Evolutionary conservation across 1,140 invertebrate genomes (phyloP).

Genomic region (Catajapyx aquilonaris): DNA sequence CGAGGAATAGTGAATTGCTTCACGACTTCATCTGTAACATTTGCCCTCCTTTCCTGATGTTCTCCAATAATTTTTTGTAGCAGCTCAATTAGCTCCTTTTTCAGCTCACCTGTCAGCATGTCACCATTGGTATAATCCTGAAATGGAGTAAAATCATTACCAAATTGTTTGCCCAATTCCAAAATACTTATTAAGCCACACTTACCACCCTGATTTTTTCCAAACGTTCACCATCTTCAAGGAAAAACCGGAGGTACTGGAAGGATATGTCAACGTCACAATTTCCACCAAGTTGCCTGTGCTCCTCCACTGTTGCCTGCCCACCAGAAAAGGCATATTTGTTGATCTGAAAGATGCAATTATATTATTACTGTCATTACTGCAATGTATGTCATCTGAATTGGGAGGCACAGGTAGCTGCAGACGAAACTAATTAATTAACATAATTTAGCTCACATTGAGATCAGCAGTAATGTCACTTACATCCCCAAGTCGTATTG

Average conservation of each 20-base stretch:
- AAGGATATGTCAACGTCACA: constrained; percentile 90
- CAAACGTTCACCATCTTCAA: constrained; percentile 81
- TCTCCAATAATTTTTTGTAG: constrained; percentile 50
- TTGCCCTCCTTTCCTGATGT: constrained; percentile 60
- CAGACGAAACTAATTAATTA: too few species aligned
- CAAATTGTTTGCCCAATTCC: too few species aligned
- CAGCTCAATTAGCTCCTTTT: constrained; percentile 67
- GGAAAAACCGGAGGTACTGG: constrained; percentile 88
- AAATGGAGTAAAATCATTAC: constrained; percentile 16
- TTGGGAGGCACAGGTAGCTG: too few species aligned
- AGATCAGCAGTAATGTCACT: too few species aligned
- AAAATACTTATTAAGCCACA: constrained; percentile 4
- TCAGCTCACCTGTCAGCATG: constrained; percentile 83
- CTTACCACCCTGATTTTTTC: constrained; percentile 52
- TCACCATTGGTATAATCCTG: constrained; percentile 74
- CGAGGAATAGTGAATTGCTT: constrained; percentile 66
- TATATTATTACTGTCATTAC: too few species aligned
- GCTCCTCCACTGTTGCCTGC: constrained; percentile 78
- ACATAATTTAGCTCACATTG: too few species aligned
- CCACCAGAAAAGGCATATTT: constrained; percentile 99
- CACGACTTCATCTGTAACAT: constrained; percentile 69
- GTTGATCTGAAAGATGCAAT: constrained; percentile 48
- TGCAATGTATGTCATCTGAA: too few species aligned
- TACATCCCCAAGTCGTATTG: too few species aligned
- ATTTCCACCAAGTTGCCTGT: constrained; percentile 73